Evolutionary conservation across 2,797 vertebrate genomes (phyloP).

Genomic region (Galaxias olidus): DNA sequence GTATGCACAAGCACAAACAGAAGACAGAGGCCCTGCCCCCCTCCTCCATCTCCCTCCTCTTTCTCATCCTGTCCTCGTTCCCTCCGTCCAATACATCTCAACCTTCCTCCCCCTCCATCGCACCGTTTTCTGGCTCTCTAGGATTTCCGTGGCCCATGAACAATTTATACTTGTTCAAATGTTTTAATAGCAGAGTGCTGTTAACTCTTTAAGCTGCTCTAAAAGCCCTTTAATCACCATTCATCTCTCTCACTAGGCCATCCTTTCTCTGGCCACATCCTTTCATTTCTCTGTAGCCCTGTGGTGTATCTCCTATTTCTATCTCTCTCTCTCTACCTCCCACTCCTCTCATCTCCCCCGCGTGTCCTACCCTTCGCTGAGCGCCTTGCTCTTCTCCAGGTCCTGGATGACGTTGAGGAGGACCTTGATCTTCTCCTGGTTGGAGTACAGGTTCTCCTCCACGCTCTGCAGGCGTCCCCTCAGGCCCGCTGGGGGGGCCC

Average conservation of each 20-base stretch:
- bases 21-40: constrained; percentile 9
- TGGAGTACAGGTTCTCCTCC: constrained; percentile 91
- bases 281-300: not conserved
- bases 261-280: not conserved
- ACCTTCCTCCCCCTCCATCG: not conserved
- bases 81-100: not conserved
- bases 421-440: constrained; percentile 98
- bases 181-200: too few relatives aligned
- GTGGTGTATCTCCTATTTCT: not conserved
- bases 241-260: not conserved
- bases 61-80: not conserved
- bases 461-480: constrained; percentile 88
- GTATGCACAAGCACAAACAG: too few relatives aligned
- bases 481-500: constrained; percentile 63
- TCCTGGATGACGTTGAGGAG: constrained; percentile 98
- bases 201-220: too few relatives aligned
- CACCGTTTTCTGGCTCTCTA: not conserved
- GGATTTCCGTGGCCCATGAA: too few relatives aligned
- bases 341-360: not conserved
- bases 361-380: constrained; percentile 90
- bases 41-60: not conserved
- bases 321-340: not conserved
- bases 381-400: constrained; percentile 94
- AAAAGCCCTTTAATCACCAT: too few relatives aligned
- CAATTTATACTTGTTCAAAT: too few relatives aligned